Evolutionary conservation across 2,888 invertebrate genomes (phyloP), one percentile per base, ranked within the genome.

Genomic region (Cephus pygmeus): DNA sequence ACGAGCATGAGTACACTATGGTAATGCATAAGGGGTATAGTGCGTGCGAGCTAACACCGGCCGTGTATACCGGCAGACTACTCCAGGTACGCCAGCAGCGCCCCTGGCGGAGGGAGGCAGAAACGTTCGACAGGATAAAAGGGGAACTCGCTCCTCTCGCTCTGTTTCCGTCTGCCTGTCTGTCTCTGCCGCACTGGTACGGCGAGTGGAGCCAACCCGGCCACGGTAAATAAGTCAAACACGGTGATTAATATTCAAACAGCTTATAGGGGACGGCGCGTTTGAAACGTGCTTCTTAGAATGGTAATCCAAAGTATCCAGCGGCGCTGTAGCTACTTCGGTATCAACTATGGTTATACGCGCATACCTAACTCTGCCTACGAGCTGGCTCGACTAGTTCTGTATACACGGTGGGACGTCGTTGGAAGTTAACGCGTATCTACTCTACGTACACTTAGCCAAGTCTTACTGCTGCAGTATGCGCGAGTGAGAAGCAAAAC

Each of bases 221-320:
- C 69, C 40, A 68, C 75, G 69, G 69, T 77, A 71, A 77, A 75
- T 77, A 77, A 77, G 69, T 69, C 69, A 69, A 75, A 75, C 77
- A 77, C 69, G 75, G 74, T 77, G 69, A 77, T 77, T 77, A 75
- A 69, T 75, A 77, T 75, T 77, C 75, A 75, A 77, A 77, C 77
- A 77, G 75, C 56, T 77, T 77, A 77, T n/a, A 73, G 73, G 40
- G 73, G 34, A 56, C 34, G 35, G 31, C 69, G 73, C 68, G 69
- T 73, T 69, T 75, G 30, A 30, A 74, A 74, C 56, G 35, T 69
- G 69, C 73, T 73, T 74, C 77, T 77, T 34, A 75, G 75, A 69
- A 77, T 75, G 74, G 36, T 77, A 75, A 77, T 77, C 77, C 75
- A 33, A 77, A 77, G 75, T 77, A 74, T 75, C 34, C n/a, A n/a